phyloP scores from a whole-genome alignment of 2,888 invertebrate species.

The Rhaphigaster nebulosa region DNA sequence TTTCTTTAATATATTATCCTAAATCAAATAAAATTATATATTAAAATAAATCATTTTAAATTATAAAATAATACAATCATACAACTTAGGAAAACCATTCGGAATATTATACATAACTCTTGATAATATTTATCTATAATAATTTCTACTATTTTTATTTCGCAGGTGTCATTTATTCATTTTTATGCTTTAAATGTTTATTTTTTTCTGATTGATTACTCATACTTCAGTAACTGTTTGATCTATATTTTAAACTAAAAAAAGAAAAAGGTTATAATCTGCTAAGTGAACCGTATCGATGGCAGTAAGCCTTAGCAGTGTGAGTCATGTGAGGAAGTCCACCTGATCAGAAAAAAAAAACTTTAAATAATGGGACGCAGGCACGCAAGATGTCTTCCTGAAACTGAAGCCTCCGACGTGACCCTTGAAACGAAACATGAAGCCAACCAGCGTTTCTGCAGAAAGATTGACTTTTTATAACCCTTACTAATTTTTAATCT shows the following conservation, averaged over 20 bases:
- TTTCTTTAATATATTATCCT: too few relatives aligned
- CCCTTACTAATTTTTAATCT: too few relatives aligned
- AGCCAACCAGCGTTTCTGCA: not conserved
- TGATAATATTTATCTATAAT: too few relatives aligned
- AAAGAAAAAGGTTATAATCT: not conserved
- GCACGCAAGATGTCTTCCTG: slow-evolving; percentile 33
- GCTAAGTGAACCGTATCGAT: not conserved
- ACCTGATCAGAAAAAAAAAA: slow-evolving; percentile 17
- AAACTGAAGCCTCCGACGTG: not conserved
- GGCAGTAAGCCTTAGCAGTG: not conserved
- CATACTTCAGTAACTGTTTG: not conserved
- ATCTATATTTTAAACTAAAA: not conserved
- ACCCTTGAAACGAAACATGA: not conserved
- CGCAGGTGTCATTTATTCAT: too few relatives aligned
- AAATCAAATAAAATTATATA: too few relatives aligned
- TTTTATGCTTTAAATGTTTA: too few relatives aligned
- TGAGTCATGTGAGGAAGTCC: slow-evolving; percentile 13
- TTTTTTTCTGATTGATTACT: not conserved
- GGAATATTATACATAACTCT: too few relatives aligned
- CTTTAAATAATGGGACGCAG: not conserved
- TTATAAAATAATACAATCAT: too few relatives aligned
- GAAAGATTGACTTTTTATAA: too few relatives aligned
- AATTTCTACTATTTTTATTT: too few relatives aligned
- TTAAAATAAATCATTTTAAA: too few relatives aligned
- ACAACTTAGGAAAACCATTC: too few relatives aligned